phyloP scores from a whole-genome alignment of 2,888 invertebrate genomes.

The Gasteruption jaculator region DNA sequence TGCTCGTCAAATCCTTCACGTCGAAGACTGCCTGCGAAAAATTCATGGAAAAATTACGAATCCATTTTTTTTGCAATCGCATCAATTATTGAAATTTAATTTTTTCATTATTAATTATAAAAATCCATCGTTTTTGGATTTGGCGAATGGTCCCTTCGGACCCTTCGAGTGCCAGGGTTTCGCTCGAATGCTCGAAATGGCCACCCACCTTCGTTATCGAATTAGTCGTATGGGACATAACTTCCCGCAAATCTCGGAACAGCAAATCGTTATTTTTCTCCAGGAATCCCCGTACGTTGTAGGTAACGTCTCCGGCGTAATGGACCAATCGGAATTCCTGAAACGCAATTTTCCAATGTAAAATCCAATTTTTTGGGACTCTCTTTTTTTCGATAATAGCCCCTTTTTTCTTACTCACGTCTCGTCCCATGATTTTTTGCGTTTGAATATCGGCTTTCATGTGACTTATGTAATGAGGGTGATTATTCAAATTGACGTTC shows the following conservation, averaged over 20 bases:
- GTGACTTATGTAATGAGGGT: conserved; percentile 81
- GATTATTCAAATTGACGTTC: conserved; percentile 66
- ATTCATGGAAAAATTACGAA: not conserved
- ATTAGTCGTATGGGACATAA: conserved; percentile 71
- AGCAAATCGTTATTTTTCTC: conserved; percentile 93
- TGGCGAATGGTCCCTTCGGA: no score
- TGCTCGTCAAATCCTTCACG: conserved; percentile 63
- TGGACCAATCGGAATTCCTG: conserved; percentile 86
- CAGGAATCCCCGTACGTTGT: conserved; percentile 79
- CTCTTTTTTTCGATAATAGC: not conserved
- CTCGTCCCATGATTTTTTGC: conserved; percentile 81
- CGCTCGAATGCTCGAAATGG: not conserved
- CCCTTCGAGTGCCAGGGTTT: no score
- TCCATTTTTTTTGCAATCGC: conserved; percentile 6
- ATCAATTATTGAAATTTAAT: not conserved
- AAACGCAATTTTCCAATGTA: conserved; percentile 22
- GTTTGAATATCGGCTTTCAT: conserved; percentile 71
- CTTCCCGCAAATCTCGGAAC: conserved; percentile 81
- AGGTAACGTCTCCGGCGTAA: conserved; percentile 91
- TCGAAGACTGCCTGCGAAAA: conserved; percentile 56
- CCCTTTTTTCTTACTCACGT: conserved; percentile 57
- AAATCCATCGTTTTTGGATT: not conserved
- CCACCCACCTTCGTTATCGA: conserved; percentile 56
- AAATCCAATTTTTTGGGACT: not conserved
- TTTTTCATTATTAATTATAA: not conserved